phyloP scores from a whole-genome alignment of 2,797 vertebrate genomes.

The Onychomys torridus region DNA sequence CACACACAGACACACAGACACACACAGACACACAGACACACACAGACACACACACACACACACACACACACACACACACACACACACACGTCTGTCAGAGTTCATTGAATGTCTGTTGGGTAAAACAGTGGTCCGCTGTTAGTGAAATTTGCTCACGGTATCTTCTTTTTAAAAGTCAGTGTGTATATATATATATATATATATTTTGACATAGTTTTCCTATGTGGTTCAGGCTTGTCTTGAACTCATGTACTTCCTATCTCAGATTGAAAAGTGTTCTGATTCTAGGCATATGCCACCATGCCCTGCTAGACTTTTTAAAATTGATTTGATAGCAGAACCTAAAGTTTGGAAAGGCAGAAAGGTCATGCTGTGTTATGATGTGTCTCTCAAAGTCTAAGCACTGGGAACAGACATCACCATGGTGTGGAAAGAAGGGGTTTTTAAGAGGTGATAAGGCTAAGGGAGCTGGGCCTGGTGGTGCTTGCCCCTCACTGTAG shows the following conservation, averaged over 20 bases:
- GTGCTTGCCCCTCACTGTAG: not conserved
- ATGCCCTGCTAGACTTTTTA: not conserved
- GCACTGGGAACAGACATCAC: not conserved
- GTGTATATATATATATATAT: too few relatives aligned
- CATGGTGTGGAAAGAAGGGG: not conserved
- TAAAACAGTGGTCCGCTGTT: not conserved
- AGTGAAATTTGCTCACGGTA: not conserved
- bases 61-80: not conserved
- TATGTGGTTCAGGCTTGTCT: not conserved
- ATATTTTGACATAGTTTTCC: not conserved
- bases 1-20: too few relatives aligned
- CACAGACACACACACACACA: not conserved
- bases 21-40: too few relatives aligned
- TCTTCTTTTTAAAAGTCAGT: slow-evolving; percentile 21
- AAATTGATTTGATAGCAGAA: not conserved
- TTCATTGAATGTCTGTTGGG: not conserved
- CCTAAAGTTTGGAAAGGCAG: slow-evolving; percentile 53
- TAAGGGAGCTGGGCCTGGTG: not conserved
- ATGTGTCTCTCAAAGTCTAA: not conserved
- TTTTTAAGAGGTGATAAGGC: not conserved
- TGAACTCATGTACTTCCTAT: not conserved
- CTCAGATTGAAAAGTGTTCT: not conserved
- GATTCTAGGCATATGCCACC: not conserved
- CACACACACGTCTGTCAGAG: not conserved
- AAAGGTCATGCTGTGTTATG: not conserved